Base-by-base conservation (phyloP, 2,797 vertebrate genomes). In the Tenualosa ilisha region DNA sequence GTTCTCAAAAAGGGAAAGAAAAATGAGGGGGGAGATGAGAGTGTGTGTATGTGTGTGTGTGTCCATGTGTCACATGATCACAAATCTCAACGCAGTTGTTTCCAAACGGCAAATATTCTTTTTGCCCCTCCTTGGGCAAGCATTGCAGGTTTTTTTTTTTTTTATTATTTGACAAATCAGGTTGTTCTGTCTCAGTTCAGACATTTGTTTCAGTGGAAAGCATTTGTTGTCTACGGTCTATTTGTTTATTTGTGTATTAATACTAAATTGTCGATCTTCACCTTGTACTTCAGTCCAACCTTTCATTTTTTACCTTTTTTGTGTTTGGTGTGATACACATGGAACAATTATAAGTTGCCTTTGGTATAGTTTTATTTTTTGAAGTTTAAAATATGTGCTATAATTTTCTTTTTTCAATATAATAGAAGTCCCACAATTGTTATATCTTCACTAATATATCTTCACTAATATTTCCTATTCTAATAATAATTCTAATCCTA, bases 11-110 rank as follows among this genome's bases (percentile, higher is more conserved):
- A 43, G 72, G 20, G 72, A 43, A 43, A 79, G 72, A 46, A 79
- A 75, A 79, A 79, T 20, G 40, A 46, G 72, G 72, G 72, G 17
- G 72, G 72, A 22, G 72, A 17, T 46, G 72, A 20, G 72, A 8
- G 31, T 68, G 68, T 6, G 31, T 43, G 65, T 72, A 6, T 68
- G 65, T 68, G 26, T 68, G 26, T 68, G 26, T 72, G 26, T 37
- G 26, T 72, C 26, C 40, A 43, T 79, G 72, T 79, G 72, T 79
- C 72, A 79, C 72, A 79, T 79, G 72, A 79, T 79, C 72, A 46
- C 72, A 79, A 79, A 43, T 79, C 72, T 46, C 40, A 46, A 40
- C 72, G 7, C 72, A 46, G 40, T 79, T 79, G 40, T 79, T 79
- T 63, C n/a, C 40, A 79, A 79, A 79, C 40, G 43, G 40, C 68